Conservation (phyloP, 2,113 vertebrate species). For the Rhizomys pruinosus region DNA sequence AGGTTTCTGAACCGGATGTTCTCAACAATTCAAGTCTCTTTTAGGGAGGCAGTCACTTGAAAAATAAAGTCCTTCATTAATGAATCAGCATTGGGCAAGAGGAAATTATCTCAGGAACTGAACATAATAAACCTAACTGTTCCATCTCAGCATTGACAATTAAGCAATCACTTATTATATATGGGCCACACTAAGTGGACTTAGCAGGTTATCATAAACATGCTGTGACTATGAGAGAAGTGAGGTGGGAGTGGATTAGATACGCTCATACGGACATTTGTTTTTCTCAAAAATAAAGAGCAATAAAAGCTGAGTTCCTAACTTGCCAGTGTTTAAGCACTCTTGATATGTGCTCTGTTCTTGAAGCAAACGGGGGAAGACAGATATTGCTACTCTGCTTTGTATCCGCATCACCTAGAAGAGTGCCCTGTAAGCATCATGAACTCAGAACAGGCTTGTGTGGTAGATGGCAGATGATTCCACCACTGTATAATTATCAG, state of each 20-base stretch:
- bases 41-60: not conserved
- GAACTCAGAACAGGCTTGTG: not conserved
- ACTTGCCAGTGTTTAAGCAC: not conserved
- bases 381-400: not conserved
- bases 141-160: not conserved
- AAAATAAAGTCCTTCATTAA: conserved; percentile 58
- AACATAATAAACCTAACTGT: conserved; percentile 17
- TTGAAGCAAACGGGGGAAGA: not conserved
- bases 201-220: not conserved
- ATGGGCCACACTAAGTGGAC: not conserved
- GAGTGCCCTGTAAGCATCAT: not conserved
- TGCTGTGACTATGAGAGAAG: not conserved
- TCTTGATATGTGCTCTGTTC: not conserved
- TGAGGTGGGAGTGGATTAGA: not conserved
- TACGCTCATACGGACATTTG: no score
- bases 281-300: not conserved
- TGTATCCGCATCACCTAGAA: not conserved
- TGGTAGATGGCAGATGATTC: not conserved
- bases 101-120: conserved; percentile 12
- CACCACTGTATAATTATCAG: not conserved
- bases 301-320: not conserved
- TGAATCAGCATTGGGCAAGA: conserved; percentile 23
- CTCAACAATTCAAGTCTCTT: conserved; percentile 18
- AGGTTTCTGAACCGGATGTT: conserved; percentile 11
- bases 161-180: conserved; percentile 30